These are phyloP conservation scores for Gymnoscelis rufifasciata DNA, from an alignment of 2,888 invertebrate genomes.

Conservation along the genomic window DNA sequence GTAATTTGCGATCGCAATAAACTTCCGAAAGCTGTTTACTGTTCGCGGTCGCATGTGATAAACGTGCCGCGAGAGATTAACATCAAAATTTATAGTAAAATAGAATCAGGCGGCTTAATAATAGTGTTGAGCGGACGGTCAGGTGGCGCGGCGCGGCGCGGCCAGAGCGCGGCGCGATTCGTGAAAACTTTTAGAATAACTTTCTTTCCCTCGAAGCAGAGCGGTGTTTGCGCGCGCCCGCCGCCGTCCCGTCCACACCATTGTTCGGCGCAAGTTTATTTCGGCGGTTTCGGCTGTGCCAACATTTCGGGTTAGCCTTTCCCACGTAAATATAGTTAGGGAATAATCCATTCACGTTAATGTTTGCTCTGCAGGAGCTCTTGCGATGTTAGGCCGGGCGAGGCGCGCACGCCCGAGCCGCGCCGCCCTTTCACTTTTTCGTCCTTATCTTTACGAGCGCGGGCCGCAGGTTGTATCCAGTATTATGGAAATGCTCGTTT, in stretches of 20 bases:
- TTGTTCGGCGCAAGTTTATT: constrained; percentile 23
- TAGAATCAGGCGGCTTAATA: constrained; percentile 13
- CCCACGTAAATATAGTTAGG: constrained; percentile 16
- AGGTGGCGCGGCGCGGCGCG: constrained; percentile 15
- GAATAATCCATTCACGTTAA: constrained; percentile 17
- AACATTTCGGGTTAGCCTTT: constrained; percentile 18
- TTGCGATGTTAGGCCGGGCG: constrained; percentile 7
- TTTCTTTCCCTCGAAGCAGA: constrained; percentile 29
- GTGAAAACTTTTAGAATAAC: constrained; percentile 29
- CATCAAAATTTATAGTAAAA: constrained; percentile 16
- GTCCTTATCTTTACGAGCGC: constrained; percentile 29
- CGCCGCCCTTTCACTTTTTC: constrained; percentile 19
- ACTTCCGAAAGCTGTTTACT: neutral
- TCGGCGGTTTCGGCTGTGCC: constrained; percentile 15
- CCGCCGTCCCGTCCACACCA: constrained; percentile 22
- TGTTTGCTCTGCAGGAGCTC: constrained; percentile 14
- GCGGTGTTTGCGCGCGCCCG: constrained; percentile 25
- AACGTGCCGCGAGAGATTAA: constrained; percentile 8
- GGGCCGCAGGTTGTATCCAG: constrained; percentile 21
- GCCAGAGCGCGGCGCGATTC: constrained; percentile 12
- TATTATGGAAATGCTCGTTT: constrained; percentile 30
- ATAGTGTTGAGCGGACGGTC: constrained; percentile 20
- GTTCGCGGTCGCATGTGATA: constrained; percentile 11
- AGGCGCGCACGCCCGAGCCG: neutral
- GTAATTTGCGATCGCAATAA: neutral